Conservation (phyloP, 2,888 invertebrate species). For the Pyrrhosoma nymphula region DNA sequence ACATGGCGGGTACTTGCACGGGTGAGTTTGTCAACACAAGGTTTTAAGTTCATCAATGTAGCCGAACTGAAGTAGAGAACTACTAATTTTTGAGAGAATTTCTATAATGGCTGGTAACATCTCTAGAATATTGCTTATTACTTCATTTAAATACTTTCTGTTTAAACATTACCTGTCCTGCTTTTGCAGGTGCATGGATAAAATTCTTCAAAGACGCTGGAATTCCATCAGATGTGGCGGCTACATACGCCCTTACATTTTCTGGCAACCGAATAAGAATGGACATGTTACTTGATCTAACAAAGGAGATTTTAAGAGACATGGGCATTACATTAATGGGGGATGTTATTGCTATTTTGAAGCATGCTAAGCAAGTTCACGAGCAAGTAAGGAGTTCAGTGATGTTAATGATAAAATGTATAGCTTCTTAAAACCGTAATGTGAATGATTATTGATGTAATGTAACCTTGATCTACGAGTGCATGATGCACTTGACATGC, state of each 20-base stretch:
- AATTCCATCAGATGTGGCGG: slow-evolving; percentile 88
- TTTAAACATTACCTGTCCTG: neutral
- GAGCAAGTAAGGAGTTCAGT: slow-evolving; percentile 77
- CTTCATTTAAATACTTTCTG: neutral
- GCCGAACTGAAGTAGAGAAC: too few relatives aligned
- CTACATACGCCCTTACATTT: slow-evolving; percentile 92
- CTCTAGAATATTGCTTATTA: neutral
- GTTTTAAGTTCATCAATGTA: neutral
- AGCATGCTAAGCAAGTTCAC: slow-evolving; percentile 82
- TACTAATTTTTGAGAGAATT: neutral
- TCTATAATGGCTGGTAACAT: neutral
- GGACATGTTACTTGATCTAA: slow-evolving; percentile 92
- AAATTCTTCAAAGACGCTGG: slow-evolving; percentile 92
- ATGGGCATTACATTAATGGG: slow-evolving; percentile 90
- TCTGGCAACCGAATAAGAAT: slow-evolving; percentile 91
- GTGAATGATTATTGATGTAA: too few relatives aligned
- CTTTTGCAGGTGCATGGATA: slow-evolving; percentile 85
- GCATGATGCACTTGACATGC: neutral
- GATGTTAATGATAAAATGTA: neutral
- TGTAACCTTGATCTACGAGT: too few relatives aligned
- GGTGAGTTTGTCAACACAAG: slow-evolving; percentile 57
- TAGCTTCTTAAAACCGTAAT: neutral
- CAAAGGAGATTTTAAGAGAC: slow-evolving; percentile 91
- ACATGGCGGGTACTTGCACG: slow-evolving; percentile 63
- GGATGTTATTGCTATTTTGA: slow-evolving; percentile 83